Evolutionary conservation across 2,797 vertebrate species (phyloP), one percentile per base, ranked within the genome.

Genomic region (Mormyrus hasselquistii): DNA sequence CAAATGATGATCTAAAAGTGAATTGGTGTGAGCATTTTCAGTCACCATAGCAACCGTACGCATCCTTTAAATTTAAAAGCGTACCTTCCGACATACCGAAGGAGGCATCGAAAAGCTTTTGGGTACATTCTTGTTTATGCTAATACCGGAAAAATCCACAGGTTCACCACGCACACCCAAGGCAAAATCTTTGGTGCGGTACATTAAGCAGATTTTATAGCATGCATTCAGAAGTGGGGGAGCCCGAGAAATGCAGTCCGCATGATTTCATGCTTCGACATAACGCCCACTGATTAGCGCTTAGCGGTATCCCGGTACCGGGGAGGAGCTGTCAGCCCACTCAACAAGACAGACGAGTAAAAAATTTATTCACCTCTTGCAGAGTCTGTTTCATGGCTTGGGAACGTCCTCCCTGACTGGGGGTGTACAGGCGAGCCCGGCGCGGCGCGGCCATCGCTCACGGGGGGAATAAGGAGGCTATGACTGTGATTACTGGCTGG

Each of bases 331-430:
- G 8, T 9, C 76, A n/a, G 76, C 41, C 41, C 7, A 22, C 41
- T 47, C 14, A 16, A 19, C 10, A 41, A 86, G 83, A 86, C 0
- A 52, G 62, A 55, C n/a, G 22, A 50, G 88, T 89, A 69, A 86
- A 73, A 73, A 88, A 44, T 59, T 55, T 92, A 92, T 92, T 92
- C 90, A 92, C 91, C 91, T 92, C 92, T 91, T 91, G 90, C 83
- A 89, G 88, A 86, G 89, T 86, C 90, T 88, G 73, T 91, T 87
- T 92, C 91, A 69, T 91, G 90, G 90, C 89, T 91, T 84, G 79
- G 86, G 87, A 91, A 92, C 47, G 87, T 87, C 50, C 90, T 94
- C 91, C 55, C 89, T 59, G 86, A 93, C 41, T n/a, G 91, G 86
- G 91, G 89, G 53, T 88, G 89, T 88, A 12, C 2, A 55, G 73